These are phyloP conservation scores for Drosophila monieri DNA, from an alignment of 2,888 invertebrate genomes.

Conservation along the genomic window DNA sequence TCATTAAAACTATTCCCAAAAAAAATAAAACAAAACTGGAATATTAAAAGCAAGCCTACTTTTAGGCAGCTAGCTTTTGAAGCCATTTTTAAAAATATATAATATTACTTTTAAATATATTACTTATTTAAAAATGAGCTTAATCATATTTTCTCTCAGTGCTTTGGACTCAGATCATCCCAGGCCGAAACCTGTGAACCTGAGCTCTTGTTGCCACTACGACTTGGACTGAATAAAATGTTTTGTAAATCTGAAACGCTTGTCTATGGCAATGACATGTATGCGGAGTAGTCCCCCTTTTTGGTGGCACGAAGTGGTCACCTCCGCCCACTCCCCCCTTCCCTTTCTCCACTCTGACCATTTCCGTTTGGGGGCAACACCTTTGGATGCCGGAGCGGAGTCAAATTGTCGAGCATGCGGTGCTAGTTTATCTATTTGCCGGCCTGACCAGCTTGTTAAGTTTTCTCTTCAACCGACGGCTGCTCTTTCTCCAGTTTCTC, in stretches of 20 bases:
- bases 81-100: too few species aligned
- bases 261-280: constrained; percentile 44
- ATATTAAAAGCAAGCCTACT: neutral
- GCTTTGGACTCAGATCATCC: neutral
- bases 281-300: constrained; percentile 6
- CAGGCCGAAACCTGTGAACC: constrained; percentile 7
- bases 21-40: too few species aligned
- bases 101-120: too few species aligned
- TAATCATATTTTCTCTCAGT: constrained; percentile 1
- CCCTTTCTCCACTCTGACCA: constrained; percentile 4
- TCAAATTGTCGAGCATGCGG: constrained; percentile 71
- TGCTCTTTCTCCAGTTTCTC: neutral
- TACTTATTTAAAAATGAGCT: too few species aligned
- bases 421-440: constrained; percentile 66
- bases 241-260: constrained; percentile 76
- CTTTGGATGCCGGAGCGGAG: constrained; percentile 53
- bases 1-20: too few species aligned
- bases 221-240: constrained; percentile 67
- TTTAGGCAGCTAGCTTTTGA: neutral
- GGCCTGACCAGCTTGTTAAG: constrained; percentile 64
- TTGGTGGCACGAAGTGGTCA: neutral
- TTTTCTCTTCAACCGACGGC: constrained; percentile 38
- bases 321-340: neutral
- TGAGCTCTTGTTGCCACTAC: constrained; percentile 24
- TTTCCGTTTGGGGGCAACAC: constrained; percentile 36